phyloP scores from a whole-genome alignment of 1,140 invertebrate genomes.

The Reticulitermes speratus region DNA sequence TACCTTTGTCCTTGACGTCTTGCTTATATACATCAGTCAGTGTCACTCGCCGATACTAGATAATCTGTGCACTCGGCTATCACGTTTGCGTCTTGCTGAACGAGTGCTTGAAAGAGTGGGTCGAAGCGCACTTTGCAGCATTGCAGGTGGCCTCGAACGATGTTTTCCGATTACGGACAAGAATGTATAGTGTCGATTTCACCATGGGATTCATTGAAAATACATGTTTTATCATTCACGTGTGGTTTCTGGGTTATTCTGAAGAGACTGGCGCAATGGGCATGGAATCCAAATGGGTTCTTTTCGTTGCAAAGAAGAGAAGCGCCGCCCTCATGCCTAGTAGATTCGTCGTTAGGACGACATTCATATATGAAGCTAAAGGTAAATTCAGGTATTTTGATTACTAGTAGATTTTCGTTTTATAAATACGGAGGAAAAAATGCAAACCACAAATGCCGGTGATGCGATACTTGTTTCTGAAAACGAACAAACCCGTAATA shows the following conservation, averaged over 20 bases:
- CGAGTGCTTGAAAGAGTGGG: background rate
- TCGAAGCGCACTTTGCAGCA: background rate
- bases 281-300: constrained; percentile 49
- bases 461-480: no score
- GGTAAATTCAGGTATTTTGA: constrained; percentile 45
- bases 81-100: background rate
- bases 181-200: constrained; percentile 50
- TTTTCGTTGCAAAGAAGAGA: constrained; percentile 45
- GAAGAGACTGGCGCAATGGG: constrained; percentile 51
- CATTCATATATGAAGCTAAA: constrained; percentile 66
- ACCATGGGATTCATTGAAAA: constrained; percentile 48
- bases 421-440: background rate
- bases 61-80: no score
- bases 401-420: no score
- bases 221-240: constrained; percentile 52
- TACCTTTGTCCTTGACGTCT: constrained; percentile 1
- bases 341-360: constrained; percentile 57
- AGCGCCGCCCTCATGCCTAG: constrained; percentile 59
- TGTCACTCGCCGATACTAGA: no score
- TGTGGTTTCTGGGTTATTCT: constrained; percentile 54
- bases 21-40: background rate
- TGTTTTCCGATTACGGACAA: constrained; percentile 34
- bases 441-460: background rate
- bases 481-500: no score
- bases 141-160: background rate